These are phyloP conservation scores for Dromococcyx pavoninus DNA, from an alignment of 2,797 vertebrate species.

Conservation along the genomic window DNA sequence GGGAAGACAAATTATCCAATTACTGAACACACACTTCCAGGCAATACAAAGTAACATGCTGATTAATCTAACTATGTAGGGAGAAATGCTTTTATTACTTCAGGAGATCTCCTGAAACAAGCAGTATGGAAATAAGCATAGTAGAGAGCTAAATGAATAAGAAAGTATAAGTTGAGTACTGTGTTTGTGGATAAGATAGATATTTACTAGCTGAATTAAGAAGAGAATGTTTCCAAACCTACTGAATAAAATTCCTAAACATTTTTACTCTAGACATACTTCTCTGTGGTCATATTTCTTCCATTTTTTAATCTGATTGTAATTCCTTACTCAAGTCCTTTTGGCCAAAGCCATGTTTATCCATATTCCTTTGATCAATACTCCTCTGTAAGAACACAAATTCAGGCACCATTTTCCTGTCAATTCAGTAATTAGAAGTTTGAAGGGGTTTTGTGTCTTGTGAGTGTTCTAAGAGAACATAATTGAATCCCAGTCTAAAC, in stretches of 20 bases:
- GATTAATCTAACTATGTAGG: constrained; percentile 64
- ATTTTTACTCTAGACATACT: neutral
- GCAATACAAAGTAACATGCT: constrained; percentile 65
- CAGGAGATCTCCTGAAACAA: constrained; percentile 42
- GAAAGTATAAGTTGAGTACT: neutral
- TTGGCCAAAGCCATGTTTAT: neutral
- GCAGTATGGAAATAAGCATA: constrained; percentile 3
- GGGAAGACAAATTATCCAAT: constrained; percentile 75
- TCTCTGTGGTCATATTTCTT: neutral
- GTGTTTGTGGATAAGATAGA: neutral
- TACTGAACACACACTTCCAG: constrained; percentile 62
- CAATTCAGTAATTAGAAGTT: neutral
- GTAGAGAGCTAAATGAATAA: constrained; percentile 47
- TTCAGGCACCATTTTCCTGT: neutral
- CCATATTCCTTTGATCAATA: neutral
- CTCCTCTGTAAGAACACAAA: neutral
- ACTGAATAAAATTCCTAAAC: neutral
- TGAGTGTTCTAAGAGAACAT: neutral
- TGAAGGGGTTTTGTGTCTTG: neutral
- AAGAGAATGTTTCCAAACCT: neutral
- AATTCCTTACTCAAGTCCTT: neutral
- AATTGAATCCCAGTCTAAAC: neutral
- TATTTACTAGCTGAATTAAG: neutral
- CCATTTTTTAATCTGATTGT: neutral
- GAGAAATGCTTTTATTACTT: constrained; percentile 5